Conservation (phyloP, 2,113 vertebrate species). For the Heterotilapia buettikoferi region DNA sequence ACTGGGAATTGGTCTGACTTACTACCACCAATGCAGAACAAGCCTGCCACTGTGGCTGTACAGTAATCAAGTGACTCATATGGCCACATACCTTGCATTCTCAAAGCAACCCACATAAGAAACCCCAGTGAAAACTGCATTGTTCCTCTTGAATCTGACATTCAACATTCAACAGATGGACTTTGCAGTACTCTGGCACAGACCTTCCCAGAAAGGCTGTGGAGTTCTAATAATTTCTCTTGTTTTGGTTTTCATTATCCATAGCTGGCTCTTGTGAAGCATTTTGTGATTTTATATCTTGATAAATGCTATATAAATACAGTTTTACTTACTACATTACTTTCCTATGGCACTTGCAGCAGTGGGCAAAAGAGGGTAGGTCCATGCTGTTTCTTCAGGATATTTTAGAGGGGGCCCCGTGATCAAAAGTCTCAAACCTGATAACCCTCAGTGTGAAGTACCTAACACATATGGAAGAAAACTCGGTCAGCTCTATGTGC, state of each 20-base stretch:
- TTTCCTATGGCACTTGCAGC: not conserved
- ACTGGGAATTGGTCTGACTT: not conserved
- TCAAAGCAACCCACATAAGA: not conserved
- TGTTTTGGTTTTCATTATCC: not conserved
- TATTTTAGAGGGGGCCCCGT: not conserved
- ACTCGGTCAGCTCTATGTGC: not conserved
- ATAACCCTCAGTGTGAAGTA: slow-evolving; percentile 24
- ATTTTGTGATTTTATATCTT: not conserved
- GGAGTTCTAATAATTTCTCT: not conserved
- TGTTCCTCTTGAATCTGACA: not conserved
- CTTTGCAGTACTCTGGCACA: not conserved
- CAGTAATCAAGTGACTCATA: not conserved
- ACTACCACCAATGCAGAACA: not conserved
- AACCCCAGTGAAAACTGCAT: not conserved
- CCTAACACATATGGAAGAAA: not conserved
- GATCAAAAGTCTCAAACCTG: not conserved
- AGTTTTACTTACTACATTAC: not conserved
- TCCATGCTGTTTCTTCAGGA: not conserved
- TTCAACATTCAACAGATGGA: not conserved
- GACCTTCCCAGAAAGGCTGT: not conserved
- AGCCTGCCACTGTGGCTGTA: not conserved
- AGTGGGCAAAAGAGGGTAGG: not conserved
- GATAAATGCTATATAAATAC: not conserved
- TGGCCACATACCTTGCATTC: not conserved
- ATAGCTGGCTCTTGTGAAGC: not conserved